These are phyloP conservation scores for Caenorhabditis tropicalis DNA, from an alignment of 1,140 invertebrate species.

Conservation along the genomic window DNA sequence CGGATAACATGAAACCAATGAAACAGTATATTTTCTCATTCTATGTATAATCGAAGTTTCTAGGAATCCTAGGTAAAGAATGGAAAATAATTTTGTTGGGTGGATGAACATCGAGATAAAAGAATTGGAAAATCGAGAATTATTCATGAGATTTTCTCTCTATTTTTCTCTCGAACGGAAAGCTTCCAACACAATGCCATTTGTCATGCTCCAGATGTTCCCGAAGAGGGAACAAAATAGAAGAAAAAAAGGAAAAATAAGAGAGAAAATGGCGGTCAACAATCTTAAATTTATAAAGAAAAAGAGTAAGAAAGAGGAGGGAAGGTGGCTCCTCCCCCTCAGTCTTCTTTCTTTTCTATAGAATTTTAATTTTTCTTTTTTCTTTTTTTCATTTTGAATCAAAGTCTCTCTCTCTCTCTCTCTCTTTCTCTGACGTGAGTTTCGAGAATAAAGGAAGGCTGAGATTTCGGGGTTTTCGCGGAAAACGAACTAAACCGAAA, in stretches of 20 bases:
- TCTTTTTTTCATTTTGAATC: neutral
- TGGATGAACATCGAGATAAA: neutral
- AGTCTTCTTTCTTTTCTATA: neutral
- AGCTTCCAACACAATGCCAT: conserved; percentile 25
- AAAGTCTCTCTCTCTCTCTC: no score
- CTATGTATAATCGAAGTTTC: no score
- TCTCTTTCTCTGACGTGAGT: no score
- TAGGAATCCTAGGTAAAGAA: neutral
- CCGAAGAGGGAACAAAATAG: neutral
- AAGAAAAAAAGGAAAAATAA: neutral
- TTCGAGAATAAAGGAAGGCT: no score
- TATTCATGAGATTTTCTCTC: conserved; percentile 5
- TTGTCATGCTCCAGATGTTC: conserved; percentile 35
- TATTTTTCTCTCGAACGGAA: conserved; percentile 5
- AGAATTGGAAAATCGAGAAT: neutral
- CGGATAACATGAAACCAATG: no score
- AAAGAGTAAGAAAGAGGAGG: neutral
- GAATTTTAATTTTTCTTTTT: neutral
- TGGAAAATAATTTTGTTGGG: neutral
- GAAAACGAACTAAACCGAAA: neutral
- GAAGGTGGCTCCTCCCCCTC: no score
- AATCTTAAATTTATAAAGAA: neutral
- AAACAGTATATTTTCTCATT: no score
- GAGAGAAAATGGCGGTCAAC: neutral
- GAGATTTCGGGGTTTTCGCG: neutral